A percentile compares a stretch with the other conserved stretches of the same genome.
phyloP scores from a whole-genome alignment of 2,113 vertebrate genomes.

The Cyanoderma ruficeps region DNA sequence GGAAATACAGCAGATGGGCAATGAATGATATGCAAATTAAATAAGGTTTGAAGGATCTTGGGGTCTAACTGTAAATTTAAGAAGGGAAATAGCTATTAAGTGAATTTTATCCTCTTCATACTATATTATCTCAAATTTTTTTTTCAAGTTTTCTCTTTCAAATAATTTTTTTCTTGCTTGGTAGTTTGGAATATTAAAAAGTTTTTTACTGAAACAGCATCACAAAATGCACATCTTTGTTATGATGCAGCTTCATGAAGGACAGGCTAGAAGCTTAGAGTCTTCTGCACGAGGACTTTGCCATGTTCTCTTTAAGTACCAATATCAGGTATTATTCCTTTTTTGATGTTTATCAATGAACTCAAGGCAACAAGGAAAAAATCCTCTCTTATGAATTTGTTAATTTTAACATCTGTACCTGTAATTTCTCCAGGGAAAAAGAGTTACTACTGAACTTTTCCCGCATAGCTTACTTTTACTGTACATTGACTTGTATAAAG shows the following conservation, averaged over 20 bases:
- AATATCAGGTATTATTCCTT: neutral
- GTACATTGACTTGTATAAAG: neutral
- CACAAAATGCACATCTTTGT: neutral
- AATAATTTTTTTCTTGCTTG: neutral
- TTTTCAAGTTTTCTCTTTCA: neutral
- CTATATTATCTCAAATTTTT: neutral
- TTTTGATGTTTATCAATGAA: neutral
- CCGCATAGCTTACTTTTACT: neutral
- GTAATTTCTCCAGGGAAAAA: neutral
- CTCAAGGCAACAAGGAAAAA: neutral
- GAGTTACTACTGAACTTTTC: neutral
- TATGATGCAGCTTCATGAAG: neutral
- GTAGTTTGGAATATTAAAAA: neutral
- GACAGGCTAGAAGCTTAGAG: neutral
- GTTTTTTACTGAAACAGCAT: neutral
- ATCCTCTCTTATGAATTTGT: neutral
- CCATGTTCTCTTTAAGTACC: neutral
- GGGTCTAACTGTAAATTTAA: neutral
- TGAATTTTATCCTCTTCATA: neutral
- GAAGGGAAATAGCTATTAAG: neutral
- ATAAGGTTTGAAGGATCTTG: neutral
- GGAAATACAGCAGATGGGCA: slow-evolving; percentile 32
- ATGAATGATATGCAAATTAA: slow-evolving; percentile 9
- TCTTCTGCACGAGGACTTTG: neutral
- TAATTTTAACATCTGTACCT: neutral